A percentile compares a stretch with the other conserved stretches of the same genome.
These are phyloP conservation scores for Chaetophractus vellerosus DNA, from an alignment of 2,797 vertebrate species.

Conservation along the genomic window DNA sequence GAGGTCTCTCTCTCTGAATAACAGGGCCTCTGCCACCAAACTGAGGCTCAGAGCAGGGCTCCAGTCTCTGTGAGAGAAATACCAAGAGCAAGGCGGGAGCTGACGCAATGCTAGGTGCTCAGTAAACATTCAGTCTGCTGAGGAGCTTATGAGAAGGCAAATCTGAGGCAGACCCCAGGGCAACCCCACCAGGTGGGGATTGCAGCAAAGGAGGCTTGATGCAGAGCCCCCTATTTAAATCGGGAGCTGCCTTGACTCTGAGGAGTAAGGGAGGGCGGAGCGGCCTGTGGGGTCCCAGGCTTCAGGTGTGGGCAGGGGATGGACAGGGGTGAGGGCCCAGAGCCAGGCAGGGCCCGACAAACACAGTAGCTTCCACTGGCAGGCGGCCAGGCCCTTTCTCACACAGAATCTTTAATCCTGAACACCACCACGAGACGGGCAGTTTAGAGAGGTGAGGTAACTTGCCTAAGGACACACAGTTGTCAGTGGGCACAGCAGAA, in stretches of 20 bases:
- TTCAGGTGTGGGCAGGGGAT: neutral
- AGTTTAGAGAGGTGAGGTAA: neutral
- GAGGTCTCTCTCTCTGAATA: neutral
- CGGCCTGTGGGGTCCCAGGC: rapidly evolving
- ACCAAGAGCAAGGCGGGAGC: neutral
- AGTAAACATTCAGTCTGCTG: neutral
- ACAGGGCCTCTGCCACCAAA: neutral
- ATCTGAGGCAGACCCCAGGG: neutral
- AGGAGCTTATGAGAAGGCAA: neutral
- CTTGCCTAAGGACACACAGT: neutral
- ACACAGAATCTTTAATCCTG: neutral
- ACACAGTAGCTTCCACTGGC: neutral
- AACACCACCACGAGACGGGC: neutral
- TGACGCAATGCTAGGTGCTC: neutral
- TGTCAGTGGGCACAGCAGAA: neutral
- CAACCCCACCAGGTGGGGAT: rapidly evolving
- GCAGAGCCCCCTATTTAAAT: neutral
- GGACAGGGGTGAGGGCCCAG: neutral
- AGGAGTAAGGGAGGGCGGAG: neutral
- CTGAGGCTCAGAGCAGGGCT: neutral
- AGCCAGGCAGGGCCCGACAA: neutral
- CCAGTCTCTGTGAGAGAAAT: neutral
- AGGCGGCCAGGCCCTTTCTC: neutral
- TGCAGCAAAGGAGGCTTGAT: neutral
- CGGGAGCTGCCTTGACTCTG: neutral